Conservation (phyloP, 2,888 invertebrate genomes). For the Hylaea fasciaria region DNA sequence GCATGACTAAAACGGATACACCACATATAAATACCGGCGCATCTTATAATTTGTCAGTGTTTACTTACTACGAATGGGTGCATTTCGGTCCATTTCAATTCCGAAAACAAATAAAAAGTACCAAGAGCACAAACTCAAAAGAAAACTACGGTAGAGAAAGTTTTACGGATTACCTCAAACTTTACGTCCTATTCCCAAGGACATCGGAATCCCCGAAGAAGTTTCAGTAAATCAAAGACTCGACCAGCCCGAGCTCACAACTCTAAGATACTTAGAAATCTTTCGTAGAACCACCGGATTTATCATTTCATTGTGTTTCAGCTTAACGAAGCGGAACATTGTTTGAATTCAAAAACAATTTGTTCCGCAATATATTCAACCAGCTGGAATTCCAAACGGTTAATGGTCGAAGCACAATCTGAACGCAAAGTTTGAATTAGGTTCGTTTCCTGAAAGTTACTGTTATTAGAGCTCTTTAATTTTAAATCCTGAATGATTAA, state of each 20-base stretch:
- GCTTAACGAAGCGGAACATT: conserved; percentile 33
- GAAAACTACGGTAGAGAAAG: conserved; percentile 23
- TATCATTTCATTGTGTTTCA: conserved; percentile 32
- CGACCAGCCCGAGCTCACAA: conserved; percentile 15
- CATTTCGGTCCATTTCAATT: not conserved
- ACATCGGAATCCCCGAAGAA: conserved; percentile 29
- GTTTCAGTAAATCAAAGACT: conserved; percentile 30
- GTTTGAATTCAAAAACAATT: conserved; percentile 33
- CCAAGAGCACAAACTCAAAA: conserved; percentile 19
- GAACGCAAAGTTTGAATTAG: conserved; percentile 6
- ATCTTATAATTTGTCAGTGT: too few species aligned
- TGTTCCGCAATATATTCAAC: conserved; percentile 23
- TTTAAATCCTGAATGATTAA: too few species aligned
- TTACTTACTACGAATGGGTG: too few species aligned
- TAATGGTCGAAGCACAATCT: conserved; percentile 14
- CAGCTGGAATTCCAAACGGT: conserved; percentile 8
- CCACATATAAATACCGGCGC: too few species aligned
- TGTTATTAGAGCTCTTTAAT: not conserved
- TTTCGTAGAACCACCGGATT: conserved; percentile 30
- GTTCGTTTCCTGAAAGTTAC: not conserved
- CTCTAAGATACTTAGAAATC: conserved; percentile 19
- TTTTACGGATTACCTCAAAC: conserved; percentile 30
- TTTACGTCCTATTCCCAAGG: conserved; percentile 23
- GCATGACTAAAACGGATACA: too few species aligned
- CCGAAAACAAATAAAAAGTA: conserved; percentile 7